Conservation (phyloP, 1,140 invertebrate genomes). For the Hypothenemus hampei region DNA sequence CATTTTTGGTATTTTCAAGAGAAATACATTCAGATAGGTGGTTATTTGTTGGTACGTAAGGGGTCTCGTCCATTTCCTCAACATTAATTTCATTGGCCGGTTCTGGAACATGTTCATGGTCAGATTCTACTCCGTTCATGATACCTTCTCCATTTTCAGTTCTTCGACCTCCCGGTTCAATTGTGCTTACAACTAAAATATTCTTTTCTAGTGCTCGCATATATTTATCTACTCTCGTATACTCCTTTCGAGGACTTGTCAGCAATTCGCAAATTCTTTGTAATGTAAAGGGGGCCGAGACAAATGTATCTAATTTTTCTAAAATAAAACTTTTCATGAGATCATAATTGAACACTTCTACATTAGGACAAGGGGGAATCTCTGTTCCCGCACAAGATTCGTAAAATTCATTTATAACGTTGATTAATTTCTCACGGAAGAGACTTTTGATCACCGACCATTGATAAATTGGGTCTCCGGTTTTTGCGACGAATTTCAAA, state of each 20-base stretch:
- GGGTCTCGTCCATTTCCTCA: constrained; percentile 63
- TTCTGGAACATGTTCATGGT: constrained; percentile 49
- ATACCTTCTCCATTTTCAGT: constrained; percentile 62
- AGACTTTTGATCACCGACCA: constrained; percentile 85
- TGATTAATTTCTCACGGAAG: constrained; percentile 80
- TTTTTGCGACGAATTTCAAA: constrained; percentile 84
- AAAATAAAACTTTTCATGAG: constrained; percentile 80
- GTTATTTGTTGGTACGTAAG: constrained; percentile 42
- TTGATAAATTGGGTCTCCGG: constrained; percentile 89
- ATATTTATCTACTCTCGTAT: constrained; percentile 93
- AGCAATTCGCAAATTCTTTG: constrained; percentile 93
- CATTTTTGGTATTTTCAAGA: constrained; percentile 7
- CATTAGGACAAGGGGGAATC: constrained; percentile 78
- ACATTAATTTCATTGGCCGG: constrained; percentile 62
- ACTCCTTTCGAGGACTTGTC: constrained; percentile 86
- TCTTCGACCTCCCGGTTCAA: constrained; percentile 69
- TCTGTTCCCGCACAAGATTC: constrained; percentile 66
- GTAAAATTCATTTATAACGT: constrained; percentile 82
- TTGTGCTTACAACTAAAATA: constrained; percentile 90
- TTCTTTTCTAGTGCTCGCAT: constrained; percentile 93
- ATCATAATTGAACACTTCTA: constrained; percentile 87
- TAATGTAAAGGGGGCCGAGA: constrained; percentile 91
- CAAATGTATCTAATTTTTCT: constrained; percentile 76
- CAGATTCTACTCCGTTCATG: constrained; percentile 50
- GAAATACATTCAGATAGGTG: constrained; percentile 6